Base-by-base conservation (phyloP, 2,888 invertebrate species). In the Eupithecia exiguata region DNA sequence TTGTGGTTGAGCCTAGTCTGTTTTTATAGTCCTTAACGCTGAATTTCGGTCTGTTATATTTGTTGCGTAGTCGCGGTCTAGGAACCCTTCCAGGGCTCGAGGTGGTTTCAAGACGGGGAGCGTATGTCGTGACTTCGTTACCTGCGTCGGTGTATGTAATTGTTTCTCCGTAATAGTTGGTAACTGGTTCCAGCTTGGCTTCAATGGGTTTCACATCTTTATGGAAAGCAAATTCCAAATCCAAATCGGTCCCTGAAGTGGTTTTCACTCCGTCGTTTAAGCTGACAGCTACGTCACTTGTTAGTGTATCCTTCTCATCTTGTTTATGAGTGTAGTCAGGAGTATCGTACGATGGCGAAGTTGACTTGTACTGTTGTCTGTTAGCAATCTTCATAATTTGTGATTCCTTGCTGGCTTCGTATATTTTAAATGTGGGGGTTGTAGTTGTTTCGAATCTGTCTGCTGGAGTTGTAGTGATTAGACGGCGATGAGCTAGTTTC, bases 21-120 rank as follows among this genome's bases (percentile, higher is more conserved):
- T 95, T 96, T 84, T 96, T 96, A 86, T 97, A 97, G 79, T 97
- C 97, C 88, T 97, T 97, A 5, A 97, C 96, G 84, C 97, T 97
- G 86, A 97, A 97, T 78, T 96, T 93, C 1, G 97, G 97, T 70
- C 97, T 92, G 69, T 96, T 96, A 77, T 94, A 95, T 86, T 95
- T 96, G 81, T 92, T 95, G 76, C 93, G 95, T 49, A 87, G 85
- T 85, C 90, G 90, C 14, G 91, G 92, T 70, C 92, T 86, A 74
- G 87, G 88, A 67, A 87, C 78, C 83, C 89, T 90, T 5, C 84
- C 84, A 21, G 86, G 82, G 66, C 84, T 84, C 70, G 89, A 84
- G 10, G 90, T 87, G 18, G 86, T 86, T 75, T 94, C 92, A 10
- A 85, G 80, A 63, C 89, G 89, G 53, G 84, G 81, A 12, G 89